These are phyloP conservation scores for Pseudomyrmex cubaensis DNA, from an alignment of 1,140 invertebrate genomes.

Conservation along the genomic window DNA sequence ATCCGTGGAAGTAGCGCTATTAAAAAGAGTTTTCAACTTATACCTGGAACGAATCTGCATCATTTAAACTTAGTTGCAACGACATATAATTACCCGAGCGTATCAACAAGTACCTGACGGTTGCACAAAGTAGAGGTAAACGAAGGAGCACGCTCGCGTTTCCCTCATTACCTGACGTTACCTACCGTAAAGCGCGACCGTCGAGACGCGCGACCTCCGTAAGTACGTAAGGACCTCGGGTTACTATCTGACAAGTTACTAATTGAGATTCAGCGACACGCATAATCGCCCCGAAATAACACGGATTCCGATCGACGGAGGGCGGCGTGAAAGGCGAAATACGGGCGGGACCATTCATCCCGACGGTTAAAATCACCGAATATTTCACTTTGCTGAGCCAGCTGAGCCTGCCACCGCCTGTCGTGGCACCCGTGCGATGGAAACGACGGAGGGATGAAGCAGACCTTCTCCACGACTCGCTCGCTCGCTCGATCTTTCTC, in stretches of 20 bases:
- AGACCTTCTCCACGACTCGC: constrained; percentile 49
- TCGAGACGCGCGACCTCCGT: neutral
- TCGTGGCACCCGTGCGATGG: constrained; percentile 69
- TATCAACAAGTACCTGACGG: neutral
- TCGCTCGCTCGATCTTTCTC: constrained; percentile 5
- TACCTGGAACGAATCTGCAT: neutral
- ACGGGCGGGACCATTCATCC: constrained; percentile 81
- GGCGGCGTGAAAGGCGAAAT: constrained; percentile 75
- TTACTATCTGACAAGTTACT: constrained; percentile 70
- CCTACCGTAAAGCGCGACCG: neutral
- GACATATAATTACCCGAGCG: neutral
- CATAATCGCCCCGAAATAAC: constrained; percentile 83
- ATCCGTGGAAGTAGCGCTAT: neutral
- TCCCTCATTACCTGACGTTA: neutral
- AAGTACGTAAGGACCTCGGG: constrained; percentile 47
- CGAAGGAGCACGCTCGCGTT: neutral
- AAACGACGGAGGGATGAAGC: constrained; percentile 70
- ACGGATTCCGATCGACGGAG: constrained; percentile 82
- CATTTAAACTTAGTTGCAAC: neutral
- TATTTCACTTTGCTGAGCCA: constrained; percentile 81
- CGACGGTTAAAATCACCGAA: constrained; percentile 83
- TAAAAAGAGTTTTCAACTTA: neutral
- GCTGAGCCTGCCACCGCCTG: constrained; percentile 75
- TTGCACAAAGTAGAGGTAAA: neutral
- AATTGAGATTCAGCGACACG: constrained; percentile 83